phyloP scores from a whole-genome alignment of 1,140 invertebrate species.

The Platorchestia sp. region DNA sequence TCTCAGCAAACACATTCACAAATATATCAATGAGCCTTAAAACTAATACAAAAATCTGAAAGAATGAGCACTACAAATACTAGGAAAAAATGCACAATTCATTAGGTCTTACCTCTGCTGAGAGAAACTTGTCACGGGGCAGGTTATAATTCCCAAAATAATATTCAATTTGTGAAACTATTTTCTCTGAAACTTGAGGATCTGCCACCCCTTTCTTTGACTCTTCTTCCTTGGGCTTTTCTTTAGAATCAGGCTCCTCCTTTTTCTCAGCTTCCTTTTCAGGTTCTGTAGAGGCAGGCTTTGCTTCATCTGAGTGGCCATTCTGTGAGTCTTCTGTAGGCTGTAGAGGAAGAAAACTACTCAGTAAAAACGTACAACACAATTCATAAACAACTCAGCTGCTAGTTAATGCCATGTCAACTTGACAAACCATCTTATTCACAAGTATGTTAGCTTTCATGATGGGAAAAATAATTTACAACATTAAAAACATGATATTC shows the following conservation, averaged over 20 bases:
- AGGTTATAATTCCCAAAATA: slow-evolving; percentile 92
- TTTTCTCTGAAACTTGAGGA: slow-evolving; percentile 62
- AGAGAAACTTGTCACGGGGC: slow-evolving; percentile 89
- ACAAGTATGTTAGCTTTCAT: too few relatives aligned
- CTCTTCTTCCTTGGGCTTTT: not conserved
- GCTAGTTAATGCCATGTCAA: too few relatives aligned
- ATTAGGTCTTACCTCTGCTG: slow-evolving; percentile 75
- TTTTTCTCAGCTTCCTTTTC: not conserved
- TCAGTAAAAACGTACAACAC: not conserved
- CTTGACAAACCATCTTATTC: too few relatives aligned
- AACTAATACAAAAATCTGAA: not conserved
- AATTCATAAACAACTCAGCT: too few relatives aligned
- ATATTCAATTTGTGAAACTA: slow-evolving; percentile 75
- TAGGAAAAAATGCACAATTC: not conserved
- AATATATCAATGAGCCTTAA: not conserved
- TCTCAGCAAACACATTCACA: too few relatives aligned
- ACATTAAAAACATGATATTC: too few relatives aligned
- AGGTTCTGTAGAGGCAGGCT: not conserved
- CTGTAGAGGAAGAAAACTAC: not conserved
- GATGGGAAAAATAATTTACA: too few relatives aligned
- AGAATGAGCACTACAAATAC: not conserved
- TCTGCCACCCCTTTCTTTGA: not conserved
- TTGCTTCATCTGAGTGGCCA: not conserved
- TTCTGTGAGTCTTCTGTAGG: not conserved
- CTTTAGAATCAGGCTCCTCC: not conserved